Conservation (phyloP, 2,113 vertebrate genomes). For the Lonchura striata region DNA sequence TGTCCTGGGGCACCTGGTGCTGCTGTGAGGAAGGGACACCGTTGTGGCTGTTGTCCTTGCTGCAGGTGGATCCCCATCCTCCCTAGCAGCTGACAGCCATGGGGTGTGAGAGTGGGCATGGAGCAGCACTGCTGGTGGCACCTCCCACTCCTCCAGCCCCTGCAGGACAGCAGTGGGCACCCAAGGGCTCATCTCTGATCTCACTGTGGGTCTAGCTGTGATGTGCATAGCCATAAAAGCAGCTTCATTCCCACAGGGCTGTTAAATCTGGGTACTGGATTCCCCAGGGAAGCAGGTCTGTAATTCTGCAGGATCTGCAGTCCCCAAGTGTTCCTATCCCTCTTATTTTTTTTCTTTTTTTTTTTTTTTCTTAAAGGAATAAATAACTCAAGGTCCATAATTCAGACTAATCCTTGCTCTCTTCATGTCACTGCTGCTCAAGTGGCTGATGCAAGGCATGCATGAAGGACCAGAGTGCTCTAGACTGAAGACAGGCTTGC, state of each 20-base stretch:
- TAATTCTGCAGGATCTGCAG: background rate
- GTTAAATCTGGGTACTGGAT: background rate
- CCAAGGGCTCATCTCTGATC: background rate
- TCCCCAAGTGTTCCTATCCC: background rate
- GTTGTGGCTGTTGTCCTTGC: background rate
- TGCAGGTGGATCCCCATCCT: background rate
- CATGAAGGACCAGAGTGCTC: background rate
- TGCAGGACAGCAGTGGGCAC: background rate
- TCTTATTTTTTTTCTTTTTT: background rate
- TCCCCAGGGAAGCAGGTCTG: background rate
- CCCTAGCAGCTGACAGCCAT: background rate
- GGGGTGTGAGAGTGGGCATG: background rate
- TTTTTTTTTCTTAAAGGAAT: background rate
- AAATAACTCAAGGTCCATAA: background rate
- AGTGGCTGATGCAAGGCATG: background rate
- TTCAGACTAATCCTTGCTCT: background rate
- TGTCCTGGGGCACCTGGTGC: background rate
- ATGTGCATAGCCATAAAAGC: background rate
- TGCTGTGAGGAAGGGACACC: background rate
- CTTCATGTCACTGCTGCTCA: background rate
- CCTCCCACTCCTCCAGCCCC: background rate
- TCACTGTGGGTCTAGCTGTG: background rate
- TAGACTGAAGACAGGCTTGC: background rate
- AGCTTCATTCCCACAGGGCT: background rate
- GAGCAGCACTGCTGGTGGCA: background rate